These are phyloP conservation scores for Lates calcarifer DNA, from an alignment of 2,113 vertebrate genomes.

Conservation along the genomic window DNA sequence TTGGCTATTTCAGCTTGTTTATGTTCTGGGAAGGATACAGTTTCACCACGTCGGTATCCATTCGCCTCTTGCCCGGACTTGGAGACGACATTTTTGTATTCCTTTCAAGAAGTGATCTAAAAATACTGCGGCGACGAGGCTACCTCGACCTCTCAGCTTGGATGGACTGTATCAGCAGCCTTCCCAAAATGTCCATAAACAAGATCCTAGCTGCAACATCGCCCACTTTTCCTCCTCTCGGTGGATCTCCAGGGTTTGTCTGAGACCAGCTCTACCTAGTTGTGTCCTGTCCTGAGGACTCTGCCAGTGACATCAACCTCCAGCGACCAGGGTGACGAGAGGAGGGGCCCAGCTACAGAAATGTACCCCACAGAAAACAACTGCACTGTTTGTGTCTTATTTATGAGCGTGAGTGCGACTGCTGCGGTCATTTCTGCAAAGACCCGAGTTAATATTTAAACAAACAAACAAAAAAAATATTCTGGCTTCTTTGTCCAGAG, in stretches of 20 bases:
- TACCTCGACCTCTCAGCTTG: slow-evolving; percentile 52
- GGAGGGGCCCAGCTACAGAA: slow-evolving; percentile 70
- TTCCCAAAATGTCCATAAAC: slow-evolving; percentile 68
- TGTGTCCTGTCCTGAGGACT: slow-evolving; percentile 77
- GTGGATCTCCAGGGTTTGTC: slow-evolving; percentile 18
- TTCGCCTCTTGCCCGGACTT: slow-evolving; percentile 98
- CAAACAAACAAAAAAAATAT: not conserved
- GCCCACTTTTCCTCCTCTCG: slow-evolving; percentile 55
- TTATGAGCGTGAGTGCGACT: not conserved
- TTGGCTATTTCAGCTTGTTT: slow-evolving; percentile 57
- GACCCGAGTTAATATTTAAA: rapidly evolving
- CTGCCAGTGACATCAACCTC: slow-evolving; percentile 73
- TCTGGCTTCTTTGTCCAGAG: not conserved
- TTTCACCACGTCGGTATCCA: slow-evolving; percentile 99
- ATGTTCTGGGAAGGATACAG: slow-evolving; percentile 93
- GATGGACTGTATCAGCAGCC: slow-evolving; percentile 62
- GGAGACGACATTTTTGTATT: slow-evolving; percentile 94
- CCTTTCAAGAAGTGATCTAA: slow-evolving; percentile 76
- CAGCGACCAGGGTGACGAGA: slow-evolving; percentile 47
- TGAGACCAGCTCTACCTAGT: slow-evolving; percentile 45
- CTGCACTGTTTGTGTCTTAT: not conserved
- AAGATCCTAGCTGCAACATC: slow-evolving; percentile 65
- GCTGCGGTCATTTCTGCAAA: not conserved
- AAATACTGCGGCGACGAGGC: slow-evolving; percentile 77
- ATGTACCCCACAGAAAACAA: not conserved